Evolutionary conservation across 1,140 invertebrate genomes (phyloP).

Genomic region (Nasonia vitripennis): DNA sequence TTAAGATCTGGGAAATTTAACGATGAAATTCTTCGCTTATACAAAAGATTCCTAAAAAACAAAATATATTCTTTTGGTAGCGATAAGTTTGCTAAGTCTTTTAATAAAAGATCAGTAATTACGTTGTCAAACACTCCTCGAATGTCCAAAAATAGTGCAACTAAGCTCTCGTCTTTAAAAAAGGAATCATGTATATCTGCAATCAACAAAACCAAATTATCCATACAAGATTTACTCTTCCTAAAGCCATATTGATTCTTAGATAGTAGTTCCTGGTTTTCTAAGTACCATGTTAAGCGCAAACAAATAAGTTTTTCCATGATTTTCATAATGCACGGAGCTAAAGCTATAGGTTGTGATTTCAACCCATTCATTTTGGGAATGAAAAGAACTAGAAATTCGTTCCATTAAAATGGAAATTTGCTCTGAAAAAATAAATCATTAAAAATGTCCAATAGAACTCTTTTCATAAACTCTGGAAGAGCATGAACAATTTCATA

Average conservation of each 20-base stretch:
- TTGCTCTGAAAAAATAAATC: not conserved
- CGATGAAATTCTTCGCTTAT: not conserved
- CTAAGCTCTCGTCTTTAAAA: slow-evolving; percentile 42
- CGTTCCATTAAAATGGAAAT: slow-evolving; percentile 56
- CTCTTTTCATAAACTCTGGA: no score
- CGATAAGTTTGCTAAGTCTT: not conserved
- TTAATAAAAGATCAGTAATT: not conserved
- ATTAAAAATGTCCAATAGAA: no score
- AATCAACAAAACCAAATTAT: slow-evolving; percentile 40
- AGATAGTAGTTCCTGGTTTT: no score
- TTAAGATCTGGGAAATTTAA: not conserved
- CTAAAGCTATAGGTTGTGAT: slow-evolving; percentile 55
- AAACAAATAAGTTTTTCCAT: slow-evolving; percentile 52
- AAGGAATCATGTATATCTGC: slow-evolving; percentile 49
- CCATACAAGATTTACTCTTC: no score
- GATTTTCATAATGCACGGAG: slow-evolving; percentile 11
- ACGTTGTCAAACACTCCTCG: slow-evolving; percentile 29
- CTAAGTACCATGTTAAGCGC: slow-evolving; percentile 52
- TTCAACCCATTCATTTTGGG: slow-evolving; percentile 54
- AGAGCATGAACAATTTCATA: no score
- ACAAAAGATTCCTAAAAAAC: not conserved
- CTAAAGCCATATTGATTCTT: no score
- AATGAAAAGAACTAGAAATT: slow-evolving; percentile 55
- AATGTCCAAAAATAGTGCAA: no score
- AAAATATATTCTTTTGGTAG: not conserved